phyloP scores from a whole-genome alignment of 2,113 vertebrate genomes.

The Coracopsis vasa region DNA sequence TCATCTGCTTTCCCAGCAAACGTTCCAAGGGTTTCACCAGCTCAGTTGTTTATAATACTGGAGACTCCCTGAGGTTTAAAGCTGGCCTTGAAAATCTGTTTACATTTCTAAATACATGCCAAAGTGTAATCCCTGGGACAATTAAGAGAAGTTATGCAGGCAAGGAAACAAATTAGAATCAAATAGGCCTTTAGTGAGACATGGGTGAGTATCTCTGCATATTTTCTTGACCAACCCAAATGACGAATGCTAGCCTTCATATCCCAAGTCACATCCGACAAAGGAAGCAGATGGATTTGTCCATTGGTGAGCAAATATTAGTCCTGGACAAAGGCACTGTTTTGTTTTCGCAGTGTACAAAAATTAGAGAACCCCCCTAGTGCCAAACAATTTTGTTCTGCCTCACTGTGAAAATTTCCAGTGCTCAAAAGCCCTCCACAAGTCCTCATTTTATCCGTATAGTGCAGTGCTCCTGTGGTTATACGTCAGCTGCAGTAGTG shows the following conservation, averaged over 20 bases:
- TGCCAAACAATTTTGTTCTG: conserved; percentile 61
- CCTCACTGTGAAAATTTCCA: conserved; percentile 62
- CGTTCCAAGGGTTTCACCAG: neutral
- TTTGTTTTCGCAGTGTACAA: conserved; percentile 38
- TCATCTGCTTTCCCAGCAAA: neutral
- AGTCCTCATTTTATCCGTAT: conserved; percentile 61
- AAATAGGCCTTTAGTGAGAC: neutral
- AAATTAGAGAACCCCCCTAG: conserved; percentile 59
- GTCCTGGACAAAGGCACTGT: conserved; percentile 15
- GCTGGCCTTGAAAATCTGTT: conserved; percentile 30
- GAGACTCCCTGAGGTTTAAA: neutral
- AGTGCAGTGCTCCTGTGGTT: conserved; percentile 39
- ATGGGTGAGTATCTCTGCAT: neutral
- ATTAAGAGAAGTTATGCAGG: neutral
- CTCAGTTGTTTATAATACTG: neutral
- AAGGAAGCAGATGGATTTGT: neutral
- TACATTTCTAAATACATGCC: conserved; percentile 18
- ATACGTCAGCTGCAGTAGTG: conserved; percentile 45
- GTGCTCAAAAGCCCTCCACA: conserved; percentile 63
- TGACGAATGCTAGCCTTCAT: neutral
- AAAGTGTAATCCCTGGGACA: neutral
- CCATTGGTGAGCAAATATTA: neutral
- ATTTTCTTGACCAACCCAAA: neutral
- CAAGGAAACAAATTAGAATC: neutral
- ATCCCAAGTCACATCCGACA: neutral